phyloP scores from a whole-genome alignment of 2,113 vertebrate genomes.

The Regulus satrapa region DNA sequence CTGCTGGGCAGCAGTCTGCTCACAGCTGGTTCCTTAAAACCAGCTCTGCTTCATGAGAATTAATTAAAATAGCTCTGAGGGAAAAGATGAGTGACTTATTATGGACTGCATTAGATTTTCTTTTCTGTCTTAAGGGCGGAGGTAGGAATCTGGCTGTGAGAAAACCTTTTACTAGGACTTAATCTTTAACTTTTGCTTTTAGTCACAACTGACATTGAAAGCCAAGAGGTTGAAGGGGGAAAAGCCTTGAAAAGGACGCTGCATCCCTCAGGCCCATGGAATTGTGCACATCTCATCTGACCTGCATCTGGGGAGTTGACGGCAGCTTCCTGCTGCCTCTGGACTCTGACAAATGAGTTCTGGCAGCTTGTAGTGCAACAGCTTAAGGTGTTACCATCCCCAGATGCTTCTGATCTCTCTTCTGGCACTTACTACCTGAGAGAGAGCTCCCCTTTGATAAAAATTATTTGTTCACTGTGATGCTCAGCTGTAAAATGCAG shows the following conservation, averaged over 20 bases:
- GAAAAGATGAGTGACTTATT: not conserved
- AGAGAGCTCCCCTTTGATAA: not conserved
- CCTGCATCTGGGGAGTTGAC: not conserved
- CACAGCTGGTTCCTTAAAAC: not conserved
- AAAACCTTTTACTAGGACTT: not conserved
- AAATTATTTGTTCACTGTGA: not conserved
- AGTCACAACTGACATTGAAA: not conserved
- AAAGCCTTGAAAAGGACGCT: not conserved
- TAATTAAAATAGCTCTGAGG: not conserved
- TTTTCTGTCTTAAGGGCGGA: not conserved
- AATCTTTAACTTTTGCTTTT: not conserved
- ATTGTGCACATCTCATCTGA: not conserved
- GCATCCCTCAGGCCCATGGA: not conserved
- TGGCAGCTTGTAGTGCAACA: not conserved
- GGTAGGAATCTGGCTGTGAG: not conserved
- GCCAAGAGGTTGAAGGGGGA: not conserved
- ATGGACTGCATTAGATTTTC: not conserved
- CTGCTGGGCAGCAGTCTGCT: not conserved
- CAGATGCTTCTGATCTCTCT: constrained; percentile 16
- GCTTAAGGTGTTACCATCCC: constrained; percentile 13
- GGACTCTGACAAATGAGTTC: not conserved
- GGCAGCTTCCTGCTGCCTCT: not conserved
- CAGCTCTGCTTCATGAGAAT: not conserved
- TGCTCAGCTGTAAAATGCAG: not conserved
- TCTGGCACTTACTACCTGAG: not conserved